phyloP scores from a whole-genome alignment of 2,797 vertebrate species.

The Acipenser ruthenus region DNA sequence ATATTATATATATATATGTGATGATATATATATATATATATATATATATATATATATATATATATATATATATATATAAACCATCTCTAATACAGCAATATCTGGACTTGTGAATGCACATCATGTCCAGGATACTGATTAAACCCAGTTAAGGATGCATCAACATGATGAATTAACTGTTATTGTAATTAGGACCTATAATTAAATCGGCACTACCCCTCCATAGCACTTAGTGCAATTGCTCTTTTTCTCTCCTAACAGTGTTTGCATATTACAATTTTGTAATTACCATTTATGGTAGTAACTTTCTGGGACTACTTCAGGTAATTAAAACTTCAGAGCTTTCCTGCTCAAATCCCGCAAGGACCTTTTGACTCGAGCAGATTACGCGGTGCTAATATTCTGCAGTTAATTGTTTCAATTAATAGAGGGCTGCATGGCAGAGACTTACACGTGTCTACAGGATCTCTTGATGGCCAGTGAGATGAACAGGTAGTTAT shows the following conservation, averaged over 20 bases:
- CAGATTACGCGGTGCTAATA: conserved; percentile 53
- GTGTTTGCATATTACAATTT: conserved; percentile 47
- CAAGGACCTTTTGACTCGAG: conserved; percentile 54
- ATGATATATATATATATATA: too few species aligned
- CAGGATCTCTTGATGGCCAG: not conserved
- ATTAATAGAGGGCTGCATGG: conserved; percentile 51
- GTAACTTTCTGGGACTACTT: conserved; percentile 51
- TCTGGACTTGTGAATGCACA: not conserved
- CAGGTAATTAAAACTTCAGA: conserved; percentile 59
- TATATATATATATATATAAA: too few species aligned
- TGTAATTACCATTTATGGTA: conserved; percentile 55
- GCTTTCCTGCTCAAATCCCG: conserved; percentile 49
- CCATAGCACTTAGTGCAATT: conserved; percentile 49
- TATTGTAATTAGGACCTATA: not conserved
- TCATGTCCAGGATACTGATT: not conserved
- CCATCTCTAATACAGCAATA: too few species aligned
- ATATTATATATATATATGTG: too few species aligned
- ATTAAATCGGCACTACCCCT: conserved; percentile 50
- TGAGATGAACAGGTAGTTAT: not conserved
- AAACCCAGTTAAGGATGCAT: not conserved
- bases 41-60: too few species aligned
- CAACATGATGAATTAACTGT: not conserved
- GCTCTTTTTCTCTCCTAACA: conserved; percentile 38
- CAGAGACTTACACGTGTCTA: conserved; percentile 31
- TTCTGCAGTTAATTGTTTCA: conserved; percentile 55